Conservation (phyloP, 2,797 vertebrate species). For the Neomorphus geoffroyi region DNA sequence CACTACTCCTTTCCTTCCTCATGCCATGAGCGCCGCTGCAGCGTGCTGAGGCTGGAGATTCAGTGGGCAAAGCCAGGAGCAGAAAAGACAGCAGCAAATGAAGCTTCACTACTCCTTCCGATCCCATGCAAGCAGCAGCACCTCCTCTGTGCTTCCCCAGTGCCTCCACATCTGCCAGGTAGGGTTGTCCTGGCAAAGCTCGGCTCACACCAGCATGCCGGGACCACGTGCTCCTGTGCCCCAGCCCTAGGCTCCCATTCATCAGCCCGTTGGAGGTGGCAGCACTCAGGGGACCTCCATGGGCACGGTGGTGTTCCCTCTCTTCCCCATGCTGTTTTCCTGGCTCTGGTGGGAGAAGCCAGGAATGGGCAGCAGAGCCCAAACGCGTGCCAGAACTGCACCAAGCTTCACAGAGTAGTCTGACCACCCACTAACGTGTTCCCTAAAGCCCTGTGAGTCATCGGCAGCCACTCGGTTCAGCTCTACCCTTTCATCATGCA, state of each 20-base stretch:
- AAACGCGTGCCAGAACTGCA: neutral
- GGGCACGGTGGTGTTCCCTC: rapidly evolving
- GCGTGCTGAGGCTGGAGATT: neutral
- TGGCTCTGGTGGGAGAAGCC: neutral
- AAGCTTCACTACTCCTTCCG: neutral
- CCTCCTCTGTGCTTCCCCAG: neutral
- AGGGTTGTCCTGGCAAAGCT: neutral
- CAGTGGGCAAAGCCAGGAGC: rapidly evolving
- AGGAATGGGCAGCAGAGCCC: neutral
- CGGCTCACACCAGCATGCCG: rapidly evolving
- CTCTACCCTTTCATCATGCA: neutral
- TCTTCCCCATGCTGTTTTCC: rapidly evolving
- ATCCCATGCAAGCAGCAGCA: too few relatives aligned
- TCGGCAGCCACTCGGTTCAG: neutral
- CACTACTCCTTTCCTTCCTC: neutral
- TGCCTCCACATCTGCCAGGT: rapidly evolving
- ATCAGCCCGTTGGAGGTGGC: neutral
- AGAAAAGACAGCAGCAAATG: neutral
- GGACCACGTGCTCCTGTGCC: rapidly evolving
- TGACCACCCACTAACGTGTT: neutral
- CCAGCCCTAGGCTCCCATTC: rapidly evolving
- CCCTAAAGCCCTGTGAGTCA: constrained; percentile 21
- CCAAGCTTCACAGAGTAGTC: neutral
- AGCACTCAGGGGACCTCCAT: neutral
- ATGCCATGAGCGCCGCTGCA: rapidly evolving